Base-by-base conservation (phyloP, 2,797 vertebrate genomes). In the Bradypodion pumilum region DNA sequence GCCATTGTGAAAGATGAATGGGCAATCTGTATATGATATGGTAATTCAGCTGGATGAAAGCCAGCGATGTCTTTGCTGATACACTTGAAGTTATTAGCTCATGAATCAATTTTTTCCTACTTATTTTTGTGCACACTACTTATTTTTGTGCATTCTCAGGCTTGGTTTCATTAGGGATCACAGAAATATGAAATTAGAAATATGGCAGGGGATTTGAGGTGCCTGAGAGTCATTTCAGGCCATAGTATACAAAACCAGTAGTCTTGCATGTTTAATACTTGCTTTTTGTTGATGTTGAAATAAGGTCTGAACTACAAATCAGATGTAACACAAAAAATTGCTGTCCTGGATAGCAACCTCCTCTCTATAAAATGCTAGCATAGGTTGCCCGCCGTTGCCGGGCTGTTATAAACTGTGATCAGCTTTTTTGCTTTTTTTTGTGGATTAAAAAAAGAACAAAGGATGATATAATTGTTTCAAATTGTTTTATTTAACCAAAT, bases 1-100 rank as follows among this genome's bases (percentile, higher is more conserved):
- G 56, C 16, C 29, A 44, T 7, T 87, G 44, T 65, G 72, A 80
- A 29, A 76, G 60, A 82, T 65, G 73, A 80, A 87, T 72, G 56
- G 56, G 40, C 49, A 62, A 63, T 59, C 56, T 83, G 37, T 75
- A 44, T 75, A 80, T 44, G 63, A 44, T 76, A 83, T 83, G 16
- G 0, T 74, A 88, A 85, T 86, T 78, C 79, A 62, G 66, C 83
- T 78, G 77, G 21, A 15, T 59, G 15, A 19, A 84, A 56, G 4
- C 60, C 37, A 46, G 0, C 1, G 76, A 73, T 80, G 32, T 5
- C 10, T 65, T 27, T 0, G 81, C 66, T 1, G 19, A 0, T 15
- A 65, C 7, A 49, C 32, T n/a, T 73, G 44, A 73, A 7, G 60
- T 59, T 65, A 52, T 25, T 0, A 82, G 42, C 46, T 82, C 78